Percentiles rank a stretch among this genome's conserved stretches.
Conservation (phyloP, 2,888 invertebrate species). For the Acrobeloides nanus region DNA sequence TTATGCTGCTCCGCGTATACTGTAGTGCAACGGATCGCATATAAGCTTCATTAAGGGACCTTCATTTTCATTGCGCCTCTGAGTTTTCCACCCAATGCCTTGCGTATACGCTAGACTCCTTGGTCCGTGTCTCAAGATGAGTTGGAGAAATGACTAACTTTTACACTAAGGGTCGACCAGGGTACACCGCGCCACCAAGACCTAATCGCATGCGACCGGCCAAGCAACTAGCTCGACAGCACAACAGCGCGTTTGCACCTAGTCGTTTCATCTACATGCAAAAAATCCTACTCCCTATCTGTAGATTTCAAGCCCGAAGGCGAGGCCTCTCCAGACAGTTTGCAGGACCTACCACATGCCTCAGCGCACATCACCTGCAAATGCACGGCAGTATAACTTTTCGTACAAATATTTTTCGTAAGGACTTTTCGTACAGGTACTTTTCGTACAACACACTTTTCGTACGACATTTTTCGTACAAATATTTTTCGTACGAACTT, state of each 20-base stretch:
- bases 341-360: neutral
- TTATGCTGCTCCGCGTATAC: conserved; percentile 60
- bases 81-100: conserved; percentile 65
- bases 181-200: too few relatives aligned
- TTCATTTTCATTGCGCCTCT: conserved; percentile 67
- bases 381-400: too few relatives aligned
- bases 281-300: too few relatives aligned
- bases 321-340: conserved; percentile 3
- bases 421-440: too few relatives aligned
- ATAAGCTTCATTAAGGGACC: conserved; percentile 43
- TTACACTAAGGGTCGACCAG: conserved; percentile 19
- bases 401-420: too few relatives aligned
- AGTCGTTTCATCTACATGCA: neutral
- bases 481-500: too few relatives aligned
- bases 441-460: too few relatives aligned
- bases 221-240: neutral
- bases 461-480: too few relatives aligned
- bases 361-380: conserved; percentile 15
- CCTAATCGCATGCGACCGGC: too few relatives aligned
- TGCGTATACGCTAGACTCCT: conserved; percentile 68
- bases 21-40: too few relatives aligned
- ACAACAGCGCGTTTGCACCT: conserved; percentile 7
- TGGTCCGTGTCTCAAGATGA: conserved; percentile 73
- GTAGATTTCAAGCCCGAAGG: too few relatives aligned
- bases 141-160: conserved; percentile 62